phyloP scores from a whole-genome alignment of 2,113 vertebrate species.

The Poeciliopsis occidentalis region DNA sequence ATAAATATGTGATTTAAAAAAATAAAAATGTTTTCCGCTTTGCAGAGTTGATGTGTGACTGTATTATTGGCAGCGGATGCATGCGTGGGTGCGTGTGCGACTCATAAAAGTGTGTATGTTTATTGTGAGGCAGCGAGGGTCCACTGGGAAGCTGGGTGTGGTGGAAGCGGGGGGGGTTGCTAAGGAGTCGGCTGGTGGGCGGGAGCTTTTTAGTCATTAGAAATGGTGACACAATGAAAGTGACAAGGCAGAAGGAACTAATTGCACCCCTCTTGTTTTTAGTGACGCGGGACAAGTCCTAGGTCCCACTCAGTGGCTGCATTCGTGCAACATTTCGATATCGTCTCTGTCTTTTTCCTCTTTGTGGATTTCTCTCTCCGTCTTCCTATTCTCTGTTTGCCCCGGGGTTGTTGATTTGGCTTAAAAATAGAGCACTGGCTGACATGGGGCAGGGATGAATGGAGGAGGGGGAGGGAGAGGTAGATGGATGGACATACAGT shows the following conservation, averaged over 20 bases:
- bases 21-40: conserved; percentile 6
- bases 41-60: conserved; percentile 3
- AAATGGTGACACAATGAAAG: conserved; percentile 71
- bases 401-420: conserved; percentile 48
- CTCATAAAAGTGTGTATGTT: conserved; percentile 28
- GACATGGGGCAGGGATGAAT: conserved; percentile 27
- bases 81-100: not conserved
- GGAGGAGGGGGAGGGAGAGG: conserved; percentile 33
- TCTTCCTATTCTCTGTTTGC: conserved; percentile 8
- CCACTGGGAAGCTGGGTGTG: conserved; percentile 53
- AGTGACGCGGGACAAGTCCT: conserved; percentile 41
- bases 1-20: conserved; percentile 4
- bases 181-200: conserved; percentile 55
- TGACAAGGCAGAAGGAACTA: conserved; percentile 74
- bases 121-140: conserved; percentile 46
- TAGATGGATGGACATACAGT: conserved; percentile 38
- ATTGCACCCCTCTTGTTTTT: conserved; percentile 68
- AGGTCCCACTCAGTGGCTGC: conserved; percentile 12
- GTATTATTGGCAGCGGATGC: conserved; percentile 27
- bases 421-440: conserved; percentile 63
- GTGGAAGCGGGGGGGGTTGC: conserved; percentile 22
- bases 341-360: not conserved
- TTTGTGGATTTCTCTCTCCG: conserved; percentile 1
- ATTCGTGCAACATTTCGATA: conserved; percentile 34
- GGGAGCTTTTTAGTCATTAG: conserved; percentile 61